Base-by-base conservation (phyloP, 2,888 invertebrate species). In the Eurois occulta region DNA sequence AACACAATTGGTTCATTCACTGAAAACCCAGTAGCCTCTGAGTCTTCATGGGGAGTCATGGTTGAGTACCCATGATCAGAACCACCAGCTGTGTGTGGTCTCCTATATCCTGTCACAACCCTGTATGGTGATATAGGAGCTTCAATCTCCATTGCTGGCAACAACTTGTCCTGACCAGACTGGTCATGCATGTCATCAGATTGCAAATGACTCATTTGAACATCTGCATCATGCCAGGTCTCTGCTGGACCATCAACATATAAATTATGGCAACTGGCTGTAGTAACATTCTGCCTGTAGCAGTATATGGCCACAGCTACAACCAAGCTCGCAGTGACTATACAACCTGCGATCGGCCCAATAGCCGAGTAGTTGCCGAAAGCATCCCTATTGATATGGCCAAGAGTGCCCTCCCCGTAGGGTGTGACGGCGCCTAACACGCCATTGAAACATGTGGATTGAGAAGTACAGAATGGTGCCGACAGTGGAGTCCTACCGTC, bases 51-150 rank as follows among this genome's bases (percentile, higher is more conserved):
- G 2, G 98, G 98, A 1, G 99, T 99, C 99, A 99, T 99, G 0
- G 99, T 99, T 6, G 99, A 99, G 94, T 99, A 99, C 3, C 99
- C 99, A 92, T 99, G 99, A 95, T 99, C 99, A n/a, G 98, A 99
- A 88, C 98, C 98, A 66, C 98, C 98, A 0, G 98, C 98, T 0
- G 98, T 97, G 67, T 98, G 97, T 7, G 98, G 97, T 48, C 98
- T 97, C 62, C 98, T 96, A 92, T 98, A 99, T 75, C 98, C 98
- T 0, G 98, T 98, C 66, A 98, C 98, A 81, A 99, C 98, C 82
- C 98, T 98, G 93, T 99, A 99, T 0, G 99, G 99, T 4, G 99
- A 99, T 86, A 99, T 98, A 10, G 98, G 98, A 32, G 98, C 97
- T 69, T 98, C 97, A 84, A 97, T 97, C 89, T 97, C 97, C 95